Percentiles rank a stretch among this genome's conserved stretches.
These are phyloP conservation scores for Chaenogobius annularis DNA, from an alignment of 2,113 vertebrate species.

Conservation along the genomic window DNA sequence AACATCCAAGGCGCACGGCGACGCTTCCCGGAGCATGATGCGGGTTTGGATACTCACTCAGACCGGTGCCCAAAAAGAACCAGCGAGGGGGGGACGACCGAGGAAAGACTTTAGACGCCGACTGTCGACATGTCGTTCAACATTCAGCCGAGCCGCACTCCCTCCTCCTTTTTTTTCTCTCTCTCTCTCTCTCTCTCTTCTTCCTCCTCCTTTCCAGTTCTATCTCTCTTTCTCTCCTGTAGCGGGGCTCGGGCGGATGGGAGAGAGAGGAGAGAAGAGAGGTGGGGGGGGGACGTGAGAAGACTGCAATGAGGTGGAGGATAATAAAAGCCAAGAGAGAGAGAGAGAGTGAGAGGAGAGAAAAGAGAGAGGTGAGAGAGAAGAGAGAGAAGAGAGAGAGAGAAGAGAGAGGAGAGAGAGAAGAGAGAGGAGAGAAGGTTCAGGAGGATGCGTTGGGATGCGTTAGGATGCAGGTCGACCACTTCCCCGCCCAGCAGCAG, in stretches of 20 bases:
- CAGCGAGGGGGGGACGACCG: constrained; percentile 63
- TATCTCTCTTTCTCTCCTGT: constrained; percentile 50
- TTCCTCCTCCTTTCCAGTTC: not conserved
- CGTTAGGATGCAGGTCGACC: constrained; percentile 92
- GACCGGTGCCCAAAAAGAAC: constrained; percentile 66
- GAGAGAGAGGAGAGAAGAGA: constrained; percentile 52
- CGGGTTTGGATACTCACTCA: constrained; percentile 75
- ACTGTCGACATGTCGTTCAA: constrained; percentile 77
- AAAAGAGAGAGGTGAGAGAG: constrained; percentile 11
- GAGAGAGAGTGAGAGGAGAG: constrained; percentile 18
- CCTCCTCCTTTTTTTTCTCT: constrained; percentile 1
- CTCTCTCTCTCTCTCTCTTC: not conserved
- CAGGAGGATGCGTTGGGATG: constrained; percentile 81
- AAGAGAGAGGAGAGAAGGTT: constrained; percentile 54
- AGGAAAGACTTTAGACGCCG: constrained; percentile 80
- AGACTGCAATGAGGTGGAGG: constrained; percentile 88
- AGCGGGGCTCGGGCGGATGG: constrained; percentile 78
- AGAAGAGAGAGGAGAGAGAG: not conserved
- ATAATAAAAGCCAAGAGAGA: constrained; percentile 62
- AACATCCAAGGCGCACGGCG: constrained; percentile 57
- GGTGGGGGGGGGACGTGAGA: constrained; percentile 80
- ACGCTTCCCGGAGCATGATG: constrained; percentile 60
- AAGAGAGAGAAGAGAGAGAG: constrained; percentile 12
- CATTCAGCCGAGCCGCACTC: constrained; percentile 70
- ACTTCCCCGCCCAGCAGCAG: constrained; percentile 61